Percentiles rank a stretch among this genome's conserved stretches.
Conservation (phyloP, 2,888 invertebrate genomes). For the Choreutis nemorana region DNA sequence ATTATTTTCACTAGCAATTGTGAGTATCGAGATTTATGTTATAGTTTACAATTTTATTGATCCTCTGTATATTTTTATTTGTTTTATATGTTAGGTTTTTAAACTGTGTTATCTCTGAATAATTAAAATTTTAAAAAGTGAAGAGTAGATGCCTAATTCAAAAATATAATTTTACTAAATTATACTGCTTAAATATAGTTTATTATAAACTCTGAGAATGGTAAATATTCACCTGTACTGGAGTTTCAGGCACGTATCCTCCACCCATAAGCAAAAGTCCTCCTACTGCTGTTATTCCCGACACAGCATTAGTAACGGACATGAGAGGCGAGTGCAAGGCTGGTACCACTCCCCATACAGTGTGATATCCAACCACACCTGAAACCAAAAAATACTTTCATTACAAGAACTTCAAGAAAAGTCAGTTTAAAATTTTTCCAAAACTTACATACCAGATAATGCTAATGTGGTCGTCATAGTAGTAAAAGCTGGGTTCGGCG, state of each 20-base stretch:
- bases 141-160: too few species aligned
- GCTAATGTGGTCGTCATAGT: conserved; percentile 89
- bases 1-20: too few species aligned
- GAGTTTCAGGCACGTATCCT: conserved; percentile 76
- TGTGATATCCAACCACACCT: conserved; percentile 86
- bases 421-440: conserved; percentile 16
- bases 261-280: conserved; percentile 88
- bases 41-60: too few species aligned
- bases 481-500: conserved; percentile 87
- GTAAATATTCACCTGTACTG: conserved; percentile 67
- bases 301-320: conserved; percentile 93
- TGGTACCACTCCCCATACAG: conserved; percentile 92
- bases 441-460: conserved; percentile 71
- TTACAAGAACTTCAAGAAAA: neutral
- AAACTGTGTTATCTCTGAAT: too few species aligned
- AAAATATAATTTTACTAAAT: too few species aligned
- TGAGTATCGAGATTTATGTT: too few species aligned
- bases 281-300: conserved; percentile 92
- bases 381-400: conserved; percentile 2
- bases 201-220: too few species aligned
- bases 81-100: too few species aligned
- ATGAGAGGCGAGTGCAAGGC: conserved; percentile 91
- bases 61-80: too few species aligned
- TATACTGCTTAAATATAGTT: too few species aligned
- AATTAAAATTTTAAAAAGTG: too few species aligned